phyloP scores from a whole-genome alignment of 2,797 vertebrate genomes.

The Bradypodion pumilum region DNA sequence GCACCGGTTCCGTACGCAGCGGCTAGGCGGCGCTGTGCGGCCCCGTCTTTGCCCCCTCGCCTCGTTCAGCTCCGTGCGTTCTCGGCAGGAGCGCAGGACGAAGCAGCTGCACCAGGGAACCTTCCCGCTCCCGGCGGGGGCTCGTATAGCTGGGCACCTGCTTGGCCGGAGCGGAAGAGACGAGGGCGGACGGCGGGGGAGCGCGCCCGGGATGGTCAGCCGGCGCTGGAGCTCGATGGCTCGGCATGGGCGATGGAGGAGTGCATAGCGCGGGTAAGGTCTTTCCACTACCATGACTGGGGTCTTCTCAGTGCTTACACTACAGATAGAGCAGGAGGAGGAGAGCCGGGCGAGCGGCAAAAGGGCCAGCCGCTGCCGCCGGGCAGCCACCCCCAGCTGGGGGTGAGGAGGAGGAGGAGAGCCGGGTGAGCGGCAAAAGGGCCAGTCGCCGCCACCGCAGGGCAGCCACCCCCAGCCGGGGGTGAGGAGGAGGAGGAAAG shows the following conservation, averaged over 20 bases:
- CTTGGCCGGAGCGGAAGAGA: not conserved
- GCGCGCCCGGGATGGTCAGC: not conserved
- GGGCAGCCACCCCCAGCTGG: too few species aligned
- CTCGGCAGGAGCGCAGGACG: constrained; percentile 40
- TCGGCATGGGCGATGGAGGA: not conserved
- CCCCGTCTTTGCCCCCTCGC: constrained; percentile 6
- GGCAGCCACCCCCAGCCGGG: too few species aligned
- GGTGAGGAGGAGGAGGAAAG: too few species aligned
- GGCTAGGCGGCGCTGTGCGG: constrained; percentile 61
- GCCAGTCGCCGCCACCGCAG: too few species aligned
- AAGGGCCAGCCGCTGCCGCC: too few species aligned
- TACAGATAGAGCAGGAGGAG: too few species aligned
- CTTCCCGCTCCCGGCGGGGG: too few species aligned
- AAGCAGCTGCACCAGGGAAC: not conserved
- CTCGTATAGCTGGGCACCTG: not conserved
- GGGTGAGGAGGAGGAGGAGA: too few species aligned
- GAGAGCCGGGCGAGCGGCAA: too few species aligned
- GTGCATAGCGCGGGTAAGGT: constrained; percentile 31
- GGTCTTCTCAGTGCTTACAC: too few species aligned
- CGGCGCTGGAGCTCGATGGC: not conserved
- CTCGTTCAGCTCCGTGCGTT: not conserved
- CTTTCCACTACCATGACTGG: too few species aligned
- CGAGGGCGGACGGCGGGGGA: not conserved
- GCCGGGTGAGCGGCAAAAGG: too few species aligned
- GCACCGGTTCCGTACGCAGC: constrained; percentile 19